Base-by-base conservation (phyloP, 2,797 vertebrate genomes). In the Hybognathus amarus region DNA sequence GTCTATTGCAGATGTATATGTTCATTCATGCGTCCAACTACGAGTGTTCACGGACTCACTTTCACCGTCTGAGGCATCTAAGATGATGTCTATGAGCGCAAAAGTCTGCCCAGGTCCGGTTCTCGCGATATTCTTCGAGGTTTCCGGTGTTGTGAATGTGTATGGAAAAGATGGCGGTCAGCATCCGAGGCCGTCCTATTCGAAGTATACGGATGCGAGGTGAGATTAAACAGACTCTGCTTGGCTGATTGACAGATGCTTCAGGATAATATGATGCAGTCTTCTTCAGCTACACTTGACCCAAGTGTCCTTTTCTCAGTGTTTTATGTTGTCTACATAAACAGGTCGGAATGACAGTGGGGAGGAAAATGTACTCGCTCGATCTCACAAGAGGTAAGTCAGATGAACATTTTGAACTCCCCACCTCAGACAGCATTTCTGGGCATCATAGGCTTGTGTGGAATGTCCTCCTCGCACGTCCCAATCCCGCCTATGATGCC, bases 91-190 rank as follows among this genome's bases (percentile, higher is more conserved):
- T 22, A 15, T 63, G 3, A 33, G n/a, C n/a, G 50, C 38, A 5
- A 83, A 80, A 54, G 76, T 80, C 47, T 64, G 13, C 24, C 56
- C 78, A 12, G 20, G 13, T 11, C 22, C 22, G 2, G 67, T 71
- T 96, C 96, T 98, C 97, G 97, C 97, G 97, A 97, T 94, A 97
- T 80, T 67, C 90, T 90, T 85, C 96, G 97, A 96, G 95, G 96
- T 97, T 98, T 99, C 97, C 97, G 97, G 97, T 98, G 97, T 98
- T 98, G 97, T 98, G 97, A 97, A 96, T 97, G 96, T 94, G 95
- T 94, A 95, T 95, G 77, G 96, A 94, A 96, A 98, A 98, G 94
- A 99, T 99, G 98, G 97, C 98, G 97, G 96, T 96, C 95, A 97
- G 96, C 92, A 96, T 97, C 96, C 97, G 97, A 95, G 97, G 96